Evolutionary conservation across 1,140 invertebrate genomes (phyloP).

Genomic region (Drosophila bocqueti): DNA sequence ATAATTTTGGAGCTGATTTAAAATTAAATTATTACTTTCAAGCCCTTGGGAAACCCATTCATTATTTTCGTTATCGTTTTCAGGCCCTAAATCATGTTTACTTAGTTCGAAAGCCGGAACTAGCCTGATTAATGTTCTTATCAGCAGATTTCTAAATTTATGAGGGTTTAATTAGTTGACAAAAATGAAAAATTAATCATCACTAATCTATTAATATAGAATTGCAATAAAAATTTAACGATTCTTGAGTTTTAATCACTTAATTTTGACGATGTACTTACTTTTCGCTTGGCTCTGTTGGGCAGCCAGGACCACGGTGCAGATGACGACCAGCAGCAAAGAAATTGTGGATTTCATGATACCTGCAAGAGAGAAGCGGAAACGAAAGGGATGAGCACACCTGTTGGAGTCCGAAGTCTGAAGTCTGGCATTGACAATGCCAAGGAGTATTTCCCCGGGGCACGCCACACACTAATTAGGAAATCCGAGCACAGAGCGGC

Average conservation of each 20-base stretch:
- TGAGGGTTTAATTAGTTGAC: background rate
- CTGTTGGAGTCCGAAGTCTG: constrained; percentile 48
- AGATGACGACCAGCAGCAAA: constrained; percentile 79
- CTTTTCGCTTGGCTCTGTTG: constrained; percentile 84
- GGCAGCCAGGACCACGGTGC: constrained; percentile 80
- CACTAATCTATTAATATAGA: background rate
- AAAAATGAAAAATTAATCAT: background rate
- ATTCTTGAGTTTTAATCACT: background rate
- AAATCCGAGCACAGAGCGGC: constrained; percentile 55
- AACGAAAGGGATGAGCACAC: constrained; percentile 41
- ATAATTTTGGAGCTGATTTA: background rate
- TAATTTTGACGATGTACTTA: constrained; percentile 52
- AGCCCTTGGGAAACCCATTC: background rate
- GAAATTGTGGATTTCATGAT: constrained; percentile 83
- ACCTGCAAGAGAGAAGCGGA: constrained; percentile 47
- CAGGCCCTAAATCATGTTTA: background rate
- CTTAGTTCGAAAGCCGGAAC: background rate
- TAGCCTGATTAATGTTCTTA: background rate
- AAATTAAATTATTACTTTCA: background rate
- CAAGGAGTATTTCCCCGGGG: constrained; percentile 37
- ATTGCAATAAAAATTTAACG: background rate
- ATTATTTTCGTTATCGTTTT: background rate
- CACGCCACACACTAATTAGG: constrained; percentile 70
- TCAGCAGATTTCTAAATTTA: background rate
- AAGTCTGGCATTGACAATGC: constrained; percentile 35